A percentile compares a stretch with the other conserved stretches of the same genome.
phyloP scores from a whole-genome alignment of 2,888 invertebrate species.

The Gymnosoma rotundatum region DNA sequence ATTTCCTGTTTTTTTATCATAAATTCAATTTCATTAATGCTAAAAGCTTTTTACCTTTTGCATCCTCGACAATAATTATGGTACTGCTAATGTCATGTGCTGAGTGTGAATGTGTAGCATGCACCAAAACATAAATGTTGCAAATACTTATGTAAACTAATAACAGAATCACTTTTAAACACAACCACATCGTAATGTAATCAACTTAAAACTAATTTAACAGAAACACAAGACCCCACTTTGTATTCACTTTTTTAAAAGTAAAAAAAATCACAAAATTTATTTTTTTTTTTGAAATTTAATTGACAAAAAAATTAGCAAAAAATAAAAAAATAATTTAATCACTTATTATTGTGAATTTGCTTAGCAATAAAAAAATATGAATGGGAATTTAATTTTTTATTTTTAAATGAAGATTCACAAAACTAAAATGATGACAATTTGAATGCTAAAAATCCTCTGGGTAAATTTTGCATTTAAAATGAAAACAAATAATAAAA shows the following conservation, averaged over 20 bases:
- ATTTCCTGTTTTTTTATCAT: not conserved
- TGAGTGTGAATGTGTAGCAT: slow-evolving; percentile 54
- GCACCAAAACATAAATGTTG: slow-evolving; percentile 30
- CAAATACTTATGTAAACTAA: slow-evolving; percentile 43
- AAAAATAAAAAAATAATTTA: not conserved
- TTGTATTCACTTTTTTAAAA: slow-evolving; percentile 6
- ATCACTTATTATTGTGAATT: slow-evolving; percentile 10
- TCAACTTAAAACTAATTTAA: slow-evolving; percentile 47
- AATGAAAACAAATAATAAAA: not conserved
- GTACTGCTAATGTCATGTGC: slow-evolving; percentile 78
- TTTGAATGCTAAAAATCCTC: slow-evolving; percentile 13
- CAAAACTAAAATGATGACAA: slow-evolving; percentile 33
- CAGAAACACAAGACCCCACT: not conserved
- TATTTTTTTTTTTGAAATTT: not conserved
- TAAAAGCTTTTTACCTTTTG: slow-evolving; percentile 79
- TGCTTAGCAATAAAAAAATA: not conserved
- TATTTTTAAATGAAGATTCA: slow-evolving; percentile 39
- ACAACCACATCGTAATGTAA: slow-evolving; percentile 55
- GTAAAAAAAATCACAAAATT: not conserved
- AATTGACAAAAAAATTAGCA: no score
- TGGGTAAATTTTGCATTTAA: not conserved
- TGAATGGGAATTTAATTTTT: not conserved
- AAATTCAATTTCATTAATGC: not conserved
- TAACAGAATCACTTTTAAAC: slow-evolving; percentile 41
- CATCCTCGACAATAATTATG: slow-evolving; percentile 82